Evolutionary conservation across 1,140 invertebrate genomes (phyloP), one percentile per base, ranked within the genome.

Genomic region (Potamilus streckersoni): DNA sequence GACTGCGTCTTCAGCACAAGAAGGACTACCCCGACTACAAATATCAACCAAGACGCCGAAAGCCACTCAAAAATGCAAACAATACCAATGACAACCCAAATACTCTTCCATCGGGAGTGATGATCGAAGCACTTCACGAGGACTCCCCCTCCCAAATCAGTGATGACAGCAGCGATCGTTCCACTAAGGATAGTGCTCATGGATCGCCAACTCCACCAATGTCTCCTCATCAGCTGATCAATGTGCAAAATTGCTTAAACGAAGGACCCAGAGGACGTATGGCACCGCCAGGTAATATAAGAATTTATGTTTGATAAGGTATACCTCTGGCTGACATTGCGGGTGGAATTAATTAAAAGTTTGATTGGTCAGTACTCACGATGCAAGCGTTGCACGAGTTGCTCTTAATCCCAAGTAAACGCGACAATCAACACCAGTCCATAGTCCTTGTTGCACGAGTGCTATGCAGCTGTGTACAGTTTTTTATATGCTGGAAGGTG

Each of bases 21-120:
- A 93, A 94, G 74, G 94, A 96, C 84, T 94, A 97, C 88, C 96
- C 96, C 0, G 95, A 97, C 82, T 97, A 98, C 91, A 97, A 97
- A 81, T 97, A 97, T 86, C 95, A 96, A 86, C 95, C 95, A 0
- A 90, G 95, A 15, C 91, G 95, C 38, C 92, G 95, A 75, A 89
- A 89, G 67, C 84, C 84, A 38, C 74, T 86, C 12, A 88, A 88
- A 69, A 83, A 82, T 70, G 79, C 80, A 13, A 80, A 81, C 61
- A 77, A 79, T 49, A 73, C 79, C n/a, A 83, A 80, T 72, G 80
- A 82, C 67, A 82, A 82, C 69, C 74, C 69, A 16, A 79, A 78
- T 57, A 76, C 79, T 38, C 57, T 82, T 17, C 79, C 82, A 0
- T 75, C 76, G 14, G 84, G 83, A 13, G 80, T 82, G n/a, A 79